Conservation (phyloP, 2,797 vertebrate species). For the Bovichtus diacanthus region DNA sequence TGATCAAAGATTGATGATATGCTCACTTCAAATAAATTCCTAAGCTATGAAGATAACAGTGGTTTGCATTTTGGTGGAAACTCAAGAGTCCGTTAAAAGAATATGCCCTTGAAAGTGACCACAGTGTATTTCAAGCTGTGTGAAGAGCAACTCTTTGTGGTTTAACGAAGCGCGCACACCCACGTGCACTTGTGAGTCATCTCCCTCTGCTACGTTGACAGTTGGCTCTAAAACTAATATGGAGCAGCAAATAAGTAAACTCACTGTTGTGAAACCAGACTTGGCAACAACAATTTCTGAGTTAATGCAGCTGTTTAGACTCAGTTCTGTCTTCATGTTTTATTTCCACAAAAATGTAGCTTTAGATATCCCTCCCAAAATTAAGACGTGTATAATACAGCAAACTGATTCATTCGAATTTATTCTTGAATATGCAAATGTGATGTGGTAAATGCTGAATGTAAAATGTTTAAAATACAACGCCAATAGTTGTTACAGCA, state of each 20-base stretch:
- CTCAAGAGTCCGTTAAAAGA: slow-evolving; percentile 33
- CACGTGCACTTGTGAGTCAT: slow-evolving; percentile 42
- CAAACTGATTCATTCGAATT: neutral
- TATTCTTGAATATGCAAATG: neutral
- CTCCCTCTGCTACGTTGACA: slow-evolving; percentile 39
- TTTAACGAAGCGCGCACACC: slow-evolving; percentile 41
- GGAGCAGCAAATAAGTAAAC: slow-evolving; percentile 28
- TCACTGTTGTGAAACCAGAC: slow-evolving; percentile 10
- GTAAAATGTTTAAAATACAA: neutral
- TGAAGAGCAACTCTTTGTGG: slow-evolving; percentile 41
- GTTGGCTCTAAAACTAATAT: slow-evolving; percentile 26
- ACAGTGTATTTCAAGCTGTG: slow-evolving; percentile 34
- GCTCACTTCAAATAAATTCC: slow-evolving; percentile 45
- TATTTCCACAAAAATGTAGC: neutral
- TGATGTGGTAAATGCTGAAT: neutral
- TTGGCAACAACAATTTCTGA: slow-evolving; percentile 18
- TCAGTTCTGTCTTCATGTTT: neutral
- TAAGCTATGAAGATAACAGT: slow-evolving; percentile 28
- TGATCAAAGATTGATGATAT: slow-evolving; percentile 45
- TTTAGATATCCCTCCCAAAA: neutral
- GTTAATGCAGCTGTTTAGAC: neutral
- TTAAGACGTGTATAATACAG: neutral
- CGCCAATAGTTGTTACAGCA: neutral
- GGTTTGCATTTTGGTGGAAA: slow-evolving; percentile 41
- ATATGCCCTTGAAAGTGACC: slow-evolving; percentile 49